Base-by-base conservation (phyloP, 1,140 invertebrate species). In the Hetaerina americana region DNA sequence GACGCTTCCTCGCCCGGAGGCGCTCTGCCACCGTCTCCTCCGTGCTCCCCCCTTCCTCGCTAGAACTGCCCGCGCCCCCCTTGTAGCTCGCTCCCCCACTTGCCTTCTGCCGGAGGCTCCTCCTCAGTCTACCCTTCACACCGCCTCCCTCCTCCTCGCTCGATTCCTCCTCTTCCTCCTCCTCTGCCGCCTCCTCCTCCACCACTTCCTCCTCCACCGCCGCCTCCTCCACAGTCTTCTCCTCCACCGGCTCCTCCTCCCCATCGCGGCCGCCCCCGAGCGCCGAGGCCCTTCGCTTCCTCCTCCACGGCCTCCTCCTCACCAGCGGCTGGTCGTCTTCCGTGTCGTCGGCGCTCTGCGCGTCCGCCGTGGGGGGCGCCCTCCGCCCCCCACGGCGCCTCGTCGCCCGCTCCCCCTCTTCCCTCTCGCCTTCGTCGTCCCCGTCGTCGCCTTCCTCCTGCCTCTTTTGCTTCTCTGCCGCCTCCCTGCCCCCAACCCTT, bases 321-420 rank as follows among this genome's bases (percentile, higher is more conserved):
- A 3, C 22, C 40, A 12, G 15, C 22, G 15, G 3, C 40, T 12
- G 15, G 15, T 18, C 10, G 15, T 5, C 40, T 57, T 57, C 22
- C 40, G n/a, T n/a, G n/a, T n/a, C n/a, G n/a, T n/a, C n/a, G n/a
- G n/a, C n/a, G n/a, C n/a, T n/a, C n/a, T n/a, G n/a, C n/a, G n/a
- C n/a, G n/a, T n/a, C n/a, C n/a, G n/a, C n/a, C n/a, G n/a, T n/a
- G n/a, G n/a, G n/a, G n/a, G n/a, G n/a, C n/a, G n/a, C n/a, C 70
- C 10, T 28, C 40, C n/a, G 18, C 10, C 5, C 40, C 78, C 0
- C 77, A 73, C 10, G 77, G 77, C 66, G 80, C 78, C 40, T 74
- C 72, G 0, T 74, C 68, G 0, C 74, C 26, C 85, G 79, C 87
- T 84, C 77, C 83, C 81, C 29, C 79, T 80, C 22, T 10, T 10